Evolutionary conservation across 2,888 invertebrate species (phyloP), one percentile per base, ranked within the genome.

Genomic region (Tupiocoris notatus): DNA sequence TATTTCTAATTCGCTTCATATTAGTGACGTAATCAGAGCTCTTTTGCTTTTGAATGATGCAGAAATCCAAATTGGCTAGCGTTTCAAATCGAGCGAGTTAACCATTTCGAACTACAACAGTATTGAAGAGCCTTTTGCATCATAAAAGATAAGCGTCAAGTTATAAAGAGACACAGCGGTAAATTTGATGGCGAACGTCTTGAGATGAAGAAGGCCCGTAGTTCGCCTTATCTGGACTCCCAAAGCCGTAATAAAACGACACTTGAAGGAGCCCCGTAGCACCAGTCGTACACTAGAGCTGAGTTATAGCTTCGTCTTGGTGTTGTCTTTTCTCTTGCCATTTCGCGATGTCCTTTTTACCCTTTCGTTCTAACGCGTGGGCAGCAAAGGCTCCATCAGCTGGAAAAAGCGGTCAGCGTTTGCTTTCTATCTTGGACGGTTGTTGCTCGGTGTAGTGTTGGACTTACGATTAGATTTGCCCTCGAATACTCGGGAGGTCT

Each of bases 401-500:
- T 39, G 39, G 39, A 39, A 39, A 39, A 39, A 39, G 39, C 39
- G 39, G 39, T 39, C 39, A 39, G n/a, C n/a, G n/a, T n/a, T n/a
- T n/a, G n/a, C n/a, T n/a, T n/a, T n/a, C n/a, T n/a, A n/a, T n/a
- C n/a, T n/a, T n/a, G n/a, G n/a, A n/a, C n/a, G n/a, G n/a, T n/a
- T n/a, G n/a, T n/a, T n/a, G n/a, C 39, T 12, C 39, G 39, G 39
- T 39, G 39, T 39, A n/a, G n/a, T n/a, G n/a, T n/a, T n/a, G 39
- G 39, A 39, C 39, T 3, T 39, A 7, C 39, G 58, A 70, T 70
- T 70, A 70, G 70, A 70, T 70, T 70, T 70, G 70, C 6, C 39
- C 61, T 59, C 59, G 58, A 70, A 70, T 70, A 70, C 59, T 70
- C 59, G 61, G 23, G 59, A 70, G 25, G 70, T 58, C 58, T 23